Base-by-base conservation (phyloP, 2,888 invertebrate species). In the Phaonia tiefii region DNA sequence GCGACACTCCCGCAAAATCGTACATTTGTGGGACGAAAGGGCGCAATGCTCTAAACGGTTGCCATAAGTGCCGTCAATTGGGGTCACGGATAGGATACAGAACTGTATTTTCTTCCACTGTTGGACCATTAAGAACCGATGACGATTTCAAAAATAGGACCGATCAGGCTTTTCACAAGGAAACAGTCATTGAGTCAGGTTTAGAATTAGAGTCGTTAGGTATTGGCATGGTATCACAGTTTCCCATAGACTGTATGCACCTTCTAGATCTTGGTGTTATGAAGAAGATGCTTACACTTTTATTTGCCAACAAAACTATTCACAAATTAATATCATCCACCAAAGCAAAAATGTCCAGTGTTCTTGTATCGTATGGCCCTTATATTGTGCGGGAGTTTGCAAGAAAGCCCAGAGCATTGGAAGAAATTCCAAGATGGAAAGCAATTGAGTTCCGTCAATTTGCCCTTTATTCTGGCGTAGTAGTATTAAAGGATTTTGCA, bases 171-270 rank as follows among this genome's bases (percentile, higher is more conserved):
- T 60, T 46, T 4, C 37, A 60, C 15, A 37, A 15, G 17, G 4
- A n/a, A n/a, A n/a, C 17, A 1, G 17, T n/a, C 37, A 8, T 39
- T 5, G 1, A 15, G 31, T 31, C 11, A 54, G 11, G 1, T 31
- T 58, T 13, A 26, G 31, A 31, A n/a, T 58, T 26, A n/a, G n/a
- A n/a, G n/a, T n/a, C n/a, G n/a, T 31, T 31, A n/a, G 39, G 39
- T 17, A 39, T 60, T 37, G 15, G 37, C 7, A 60, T 60, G 60
- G 17, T 60, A 3, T 39, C 60, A 5, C 60, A 60, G 11, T 60
- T 37, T 10, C 60, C 60, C 8, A 7, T 60, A 15, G 39, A 60
- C 1, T 37, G 37, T 1, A 60, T 37, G 60, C 39, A 37, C 10
- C 10, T 60, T 2, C 37, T 60, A 1, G 60, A 60, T 17, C 20